A percentile compares a stretch with the other conserved stretches of the same genome.
Evolutionary conservation across 2,888 invertebrate species (phyloP).

Genomic region (Drosophila meridiana): DNA sequence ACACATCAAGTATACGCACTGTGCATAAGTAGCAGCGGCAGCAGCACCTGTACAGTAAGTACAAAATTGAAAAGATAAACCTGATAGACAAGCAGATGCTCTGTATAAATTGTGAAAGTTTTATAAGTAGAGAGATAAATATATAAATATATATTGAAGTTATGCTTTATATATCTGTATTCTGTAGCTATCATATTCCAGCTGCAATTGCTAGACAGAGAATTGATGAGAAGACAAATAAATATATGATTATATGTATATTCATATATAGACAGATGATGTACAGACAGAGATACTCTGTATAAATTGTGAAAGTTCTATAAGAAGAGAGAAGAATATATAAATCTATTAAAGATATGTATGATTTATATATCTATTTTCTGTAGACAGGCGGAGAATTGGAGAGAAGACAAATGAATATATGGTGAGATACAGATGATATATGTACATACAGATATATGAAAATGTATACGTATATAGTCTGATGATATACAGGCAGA

Average conservation of each 20-base stretch:
- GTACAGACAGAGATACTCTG: not conserved
- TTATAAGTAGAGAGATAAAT: not conserved
- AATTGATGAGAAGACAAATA: no score
- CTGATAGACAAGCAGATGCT: not conserved
- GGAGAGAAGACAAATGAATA: no score
- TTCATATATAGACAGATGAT: no score
- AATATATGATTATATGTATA: no score
- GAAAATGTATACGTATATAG: no score
- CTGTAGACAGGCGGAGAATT: no score
- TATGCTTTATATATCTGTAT: not conserved
- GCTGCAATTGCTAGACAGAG: no score
- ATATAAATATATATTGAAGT: not conserved
- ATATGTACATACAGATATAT: no score
- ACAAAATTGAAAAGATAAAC: not conserved
- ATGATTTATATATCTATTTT: not conserved
- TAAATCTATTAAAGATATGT: not conserved
- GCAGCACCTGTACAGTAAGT: slow-evolving; percentile 39
- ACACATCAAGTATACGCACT: slow-evolving; percentile 72
- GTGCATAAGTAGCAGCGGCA: slow-evolving; percentile 30
- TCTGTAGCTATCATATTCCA: no score
- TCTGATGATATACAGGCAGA: no score
- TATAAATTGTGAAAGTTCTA: not conserved
- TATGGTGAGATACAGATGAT: no score
- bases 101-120: not conserved
- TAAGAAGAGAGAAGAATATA: not conserved